Conservation (phyloP, 2,797 vertebrate species). For the Lepilemur ruficaudatus region DNA sequence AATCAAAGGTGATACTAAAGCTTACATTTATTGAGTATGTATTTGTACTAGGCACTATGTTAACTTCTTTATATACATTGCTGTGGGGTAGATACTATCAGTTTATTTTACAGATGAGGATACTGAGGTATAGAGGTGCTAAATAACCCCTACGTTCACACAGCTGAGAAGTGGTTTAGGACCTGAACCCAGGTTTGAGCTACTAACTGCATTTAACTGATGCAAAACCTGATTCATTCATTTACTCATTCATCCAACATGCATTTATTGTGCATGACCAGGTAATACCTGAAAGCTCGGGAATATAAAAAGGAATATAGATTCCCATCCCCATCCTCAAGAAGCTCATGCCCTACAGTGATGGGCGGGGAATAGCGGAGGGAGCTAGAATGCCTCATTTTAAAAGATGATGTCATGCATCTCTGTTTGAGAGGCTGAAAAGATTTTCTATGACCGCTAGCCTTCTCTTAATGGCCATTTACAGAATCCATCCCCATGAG, state of each 20-base stretch:
- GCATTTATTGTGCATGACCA: not conserved
- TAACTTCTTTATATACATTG: not conserved
- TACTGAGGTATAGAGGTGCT: not conserved
- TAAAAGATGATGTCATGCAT: not conserved
- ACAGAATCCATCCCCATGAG: not conserved
- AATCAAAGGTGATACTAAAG: not conserved
- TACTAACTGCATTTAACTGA: not conserved
- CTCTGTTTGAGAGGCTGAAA: not conserved
- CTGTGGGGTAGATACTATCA: not conserved
- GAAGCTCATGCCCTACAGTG: not conserved
- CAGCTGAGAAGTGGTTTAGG: not conserved
- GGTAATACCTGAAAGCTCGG: not conserved
- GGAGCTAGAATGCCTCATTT: not conserved
- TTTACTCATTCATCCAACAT: not conserved
- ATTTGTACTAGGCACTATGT: not conserved
- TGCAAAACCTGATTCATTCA: not conserved
- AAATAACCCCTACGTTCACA: not conserved
- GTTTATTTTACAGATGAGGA: constrained; percentile 15
- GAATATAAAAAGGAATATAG: not conserved
- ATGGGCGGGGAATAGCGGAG: not conserved
- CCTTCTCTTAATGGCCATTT: not conserved
- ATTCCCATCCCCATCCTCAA: not conserved
- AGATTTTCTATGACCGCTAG: not conserved
- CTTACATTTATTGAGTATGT: not conserved
- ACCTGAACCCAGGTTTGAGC: not conserved